These are phyloP conservation scores for Helicoverpa assulta DNA, from an alignment of 2,888 invertebrate species.

Conservation along the genomic window DNA sequence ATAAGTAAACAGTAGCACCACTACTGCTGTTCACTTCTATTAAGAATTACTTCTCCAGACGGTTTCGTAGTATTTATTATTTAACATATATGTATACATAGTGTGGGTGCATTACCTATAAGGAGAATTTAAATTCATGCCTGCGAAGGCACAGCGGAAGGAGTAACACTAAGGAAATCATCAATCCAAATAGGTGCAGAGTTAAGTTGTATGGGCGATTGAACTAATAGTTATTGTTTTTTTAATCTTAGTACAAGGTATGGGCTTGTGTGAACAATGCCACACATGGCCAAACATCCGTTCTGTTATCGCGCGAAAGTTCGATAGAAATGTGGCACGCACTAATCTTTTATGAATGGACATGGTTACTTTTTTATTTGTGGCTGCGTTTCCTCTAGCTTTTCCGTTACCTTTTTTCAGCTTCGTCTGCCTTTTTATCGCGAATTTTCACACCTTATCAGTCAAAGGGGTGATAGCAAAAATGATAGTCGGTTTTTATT, in stretches of 20 bases:
- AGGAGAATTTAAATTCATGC: conserved; percentile 8
- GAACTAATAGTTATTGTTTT: conserved; percentile 60
- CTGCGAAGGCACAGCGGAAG: conserved; percentile 41
- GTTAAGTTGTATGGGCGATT: conserved; percentile 44
- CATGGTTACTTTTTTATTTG: conserved; percentile 68
- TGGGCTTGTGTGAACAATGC: conserved; percentile 79
- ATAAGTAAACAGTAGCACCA: conserved; percentile 59
- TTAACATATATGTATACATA: conserved; percentile 1
- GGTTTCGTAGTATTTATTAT: conserved; percentile 23
- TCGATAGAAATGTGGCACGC: conserved; percentile 73
- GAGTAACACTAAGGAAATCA: conserved; percentile 55
- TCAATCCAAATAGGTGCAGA: conserved; percentile 44
- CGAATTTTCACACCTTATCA: conserved; percentile 9
- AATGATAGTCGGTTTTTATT: conserved; percentile 16
- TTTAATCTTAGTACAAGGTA: conserved; percentile 66
- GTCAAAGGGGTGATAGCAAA: conserved; percentile 14
- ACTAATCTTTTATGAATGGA: conserved; percentile 78
- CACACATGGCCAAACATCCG: conserved; percentile 86
- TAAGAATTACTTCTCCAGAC: conserved; percentile 20
- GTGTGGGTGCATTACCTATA: conserved; percentile 3
- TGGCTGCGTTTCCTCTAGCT: conserved; percentile 51
- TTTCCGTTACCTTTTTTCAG: conserved; percentile 29
- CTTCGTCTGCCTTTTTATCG: conserved; percentile 4
- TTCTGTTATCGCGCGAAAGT: conserved; percentile 81
- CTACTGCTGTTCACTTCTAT: conserved; percentile 30